Percentiles rank a stretch among this genome's conserved stretches.
Evolutionary conservation across 2,888 invertebrate species (phyloP).

Genomic region (Malthinus seriepunctatus): DNA sequence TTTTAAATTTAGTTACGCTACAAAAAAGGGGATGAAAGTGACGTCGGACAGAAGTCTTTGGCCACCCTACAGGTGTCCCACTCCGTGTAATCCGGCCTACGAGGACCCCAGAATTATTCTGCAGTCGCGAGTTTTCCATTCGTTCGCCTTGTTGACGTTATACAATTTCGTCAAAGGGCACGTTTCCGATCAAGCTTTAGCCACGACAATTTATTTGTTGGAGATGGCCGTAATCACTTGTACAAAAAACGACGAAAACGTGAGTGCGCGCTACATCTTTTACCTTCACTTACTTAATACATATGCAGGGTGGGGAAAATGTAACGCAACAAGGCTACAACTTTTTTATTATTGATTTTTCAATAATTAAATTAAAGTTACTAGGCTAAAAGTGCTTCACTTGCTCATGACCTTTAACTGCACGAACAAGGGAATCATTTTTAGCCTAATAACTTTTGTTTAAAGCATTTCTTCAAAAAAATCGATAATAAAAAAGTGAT

Average conservation of each 20-base stretch:
- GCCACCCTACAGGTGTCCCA: conserved; percentile 81
- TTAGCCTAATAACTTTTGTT: too few relatives aligned
- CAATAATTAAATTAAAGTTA: too few relatives aligned
- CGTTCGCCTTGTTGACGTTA: conserved; percentile 78
- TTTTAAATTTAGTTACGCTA: not conserved
- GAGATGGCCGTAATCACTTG: conserved; percentile 73
- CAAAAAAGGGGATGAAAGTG: conserved; percentile 36
- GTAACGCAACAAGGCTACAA: too few relatives aligned
- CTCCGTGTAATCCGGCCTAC: conserved; percentile 65
- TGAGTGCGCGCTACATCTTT: too few relatives aligned
- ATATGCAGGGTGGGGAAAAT: too few relatives aligned
- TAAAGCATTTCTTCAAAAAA: too few relatives aligned
- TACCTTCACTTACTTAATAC: too few relatives aligned
- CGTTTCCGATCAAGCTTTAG: conserved; percentile 86
- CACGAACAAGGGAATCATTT: too few relatives aligned
- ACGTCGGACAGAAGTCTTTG: conserved; percentile 58
- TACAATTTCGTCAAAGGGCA: conserved; percentile 80
- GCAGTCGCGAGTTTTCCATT: conserved; percentile 67
- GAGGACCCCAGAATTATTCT: conserved; percentile 69
- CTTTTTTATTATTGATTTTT: too few relatives aligned
- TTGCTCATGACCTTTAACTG: too few relatives aligned
- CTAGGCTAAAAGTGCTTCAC: too few relatives aligned
- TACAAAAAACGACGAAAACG: conserved; percentile 53
- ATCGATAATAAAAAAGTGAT: too few relatives aligned
- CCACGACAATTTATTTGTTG: conserved; percentile 82